A percentile compares a stretch with the other conserved stretches of the same genome.
Evolutionary conservation across 2,797 vertebrate genomes (phyloP).

Genomic region (Thalassophryne amazonica): DNA sequence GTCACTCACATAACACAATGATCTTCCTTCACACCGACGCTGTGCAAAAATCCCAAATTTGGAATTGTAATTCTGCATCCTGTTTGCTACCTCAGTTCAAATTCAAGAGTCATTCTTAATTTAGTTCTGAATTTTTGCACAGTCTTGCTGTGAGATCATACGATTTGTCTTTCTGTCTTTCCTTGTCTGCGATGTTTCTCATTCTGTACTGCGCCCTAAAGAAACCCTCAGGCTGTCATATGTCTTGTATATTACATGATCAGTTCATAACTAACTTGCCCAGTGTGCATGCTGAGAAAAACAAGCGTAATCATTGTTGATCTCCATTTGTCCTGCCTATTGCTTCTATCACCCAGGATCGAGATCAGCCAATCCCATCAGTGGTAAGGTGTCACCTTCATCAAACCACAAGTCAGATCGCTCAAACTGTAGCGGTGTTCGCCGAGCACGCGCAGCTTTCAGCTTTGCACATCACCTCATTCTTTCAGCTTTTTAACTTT

Average conservation of each 20-base stretch:
- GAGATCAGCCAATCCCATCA: slow-evolving; percentile 99
- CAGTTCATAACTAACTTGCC: slow-evolving; percentile 24
- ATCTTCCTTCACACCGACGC: slow-evolving; percentile 9
- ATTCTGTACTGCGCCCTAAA: slow-evolving; percentile 7
- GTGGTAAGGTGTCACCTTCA: slow-evolving; percentile 90
- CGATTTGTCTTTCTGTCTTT: slow-evolving; percentile 16
- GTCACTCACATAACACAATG: slow-evolving; percentile 22
- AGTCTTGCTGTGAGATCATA: slow-evolving; percentile 32
- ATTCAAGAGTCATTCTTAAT: too few species aligned
- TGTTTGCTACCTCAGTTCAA: too few species aligned
- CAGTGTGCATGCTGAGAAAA: slow-evolving; percentile 81
- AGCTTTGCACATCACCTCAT: slow-evolving; percentile 47
- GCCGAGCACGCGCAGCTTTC: slow-evolving; percentile 18
- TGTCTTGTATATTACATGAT: slow-evolving; percentile 12
- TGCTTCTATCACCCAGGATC: slow-evolving; percentile 96
- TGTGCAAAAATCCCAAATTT: too few species aligned
- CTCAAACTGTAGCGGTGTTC: slow-evolving; percentile 30
- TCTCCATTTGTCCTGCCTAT: slow-evolving; percentile 86
- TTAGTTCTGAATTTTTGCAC: too few species aligned
- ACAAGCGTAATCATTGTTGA: slow-evolving; percentile 55
- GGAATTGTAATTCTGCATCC: too few species aligned
- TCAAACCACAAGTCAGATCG: slow-evolving; percentile 60
- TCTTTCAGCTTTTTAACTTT: slow-evolving; percentile 22
- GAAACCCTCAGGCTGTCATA: slow-evolving; percentile 17
- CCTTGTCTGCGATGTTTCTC: slow-evolving; percentile 27